These are phyloP conservation scores for Nestor notabilis DNA, from an alignment of 2,113 vertebrate genomes.

Conservation along the genomic window DNA sequence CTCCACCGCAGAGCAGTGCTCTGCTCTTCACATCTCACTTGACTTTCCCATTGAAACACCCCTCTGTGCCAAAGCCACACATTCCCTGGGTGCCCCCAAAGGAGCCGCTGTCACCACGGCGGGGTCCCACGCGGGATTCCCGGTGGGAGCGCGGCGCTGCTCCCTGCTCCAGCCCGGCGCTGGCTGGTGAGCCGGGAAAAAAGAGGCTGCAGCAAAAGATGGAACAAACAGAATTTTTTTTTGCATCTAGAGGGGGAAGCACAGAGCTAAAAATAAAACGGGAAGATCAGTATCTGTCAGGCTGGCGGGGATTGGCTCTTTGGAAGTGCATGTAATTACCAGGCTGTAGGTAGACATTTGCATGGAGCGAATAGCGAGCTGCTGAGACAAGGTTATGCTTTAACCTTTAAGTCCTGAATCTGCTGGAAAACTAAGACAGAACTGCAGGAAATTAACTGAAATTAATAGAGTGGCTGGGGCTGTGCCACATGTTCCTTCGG, in stretches of 20 bases:
- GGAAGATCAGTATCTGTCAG: conserved; percentile 87
- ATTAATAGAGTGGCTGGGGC: conserved; percentile 65
- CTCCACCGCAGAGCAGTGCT: background rate
- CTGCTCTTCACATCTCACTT: background rate
- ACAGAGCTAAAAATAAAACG: conserved; percentile 89
- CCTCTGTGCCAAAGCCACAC: background rate
- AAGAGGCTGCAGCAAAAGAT: conserved; percentile 70
- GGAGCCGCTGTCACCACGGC: background rate
- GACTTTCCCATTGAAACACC: background rate
- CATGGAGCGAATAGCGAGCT: conserved; percentile 79
- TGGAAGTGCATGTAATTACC: conserved; percentile 95
- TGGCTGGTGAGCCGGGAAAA: conserved; percentile 61
- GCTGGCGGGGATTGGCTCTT: conserved; percentile 85
- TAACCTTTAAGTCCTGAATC: conserved; percentile 80
- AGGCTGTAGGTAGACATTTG: conserved; percentile 88
- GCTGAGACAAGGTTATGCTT: conserved; percentile 81
- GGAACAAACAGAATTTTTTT: conserved; percentile 87
- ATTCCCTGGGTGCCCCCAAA: background rate
- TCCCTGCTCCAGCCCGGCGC: conserved; percentile 27
- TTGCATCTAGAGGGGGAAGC: conserved; percentile 88
- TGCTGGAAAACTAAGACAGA: conserved; percentile 74
- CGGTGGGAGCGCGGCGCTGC: background rate
- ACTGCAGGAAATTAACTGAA: conserved; percentile 75
- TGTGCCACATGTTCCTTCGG: conserved; percentile 34
- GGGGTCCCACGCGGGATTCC: background rate